phyloP scores from a whole-genome alignment of 2,797 vertebrate species.

The Acanthis flammea region DNA sequence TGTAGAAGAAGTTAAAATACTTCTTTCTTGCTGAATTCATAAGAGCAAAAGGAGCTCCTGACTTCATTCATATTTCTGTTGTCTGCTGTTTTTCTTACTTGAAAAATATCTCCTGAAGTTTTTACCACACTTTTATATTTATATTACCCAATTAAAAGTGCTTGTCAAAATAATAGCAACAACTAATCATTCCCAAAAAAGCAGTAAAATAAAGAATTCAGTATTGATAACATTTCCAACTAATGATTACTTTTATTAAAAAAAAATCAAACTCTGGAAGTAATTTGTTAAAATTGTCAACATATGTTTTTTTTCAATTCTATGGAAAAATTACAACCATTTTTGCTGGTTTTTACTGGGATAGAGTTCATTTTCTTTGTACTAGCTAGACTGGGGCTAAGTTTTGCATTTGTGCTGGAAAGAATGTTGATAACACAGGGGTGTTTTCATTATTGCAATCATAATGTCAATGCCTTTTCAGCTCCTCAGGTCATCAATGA shows the following conservation, averaged over 20 bases:
- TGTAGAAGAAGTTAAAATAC: not conserved
- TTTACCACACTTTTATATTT: not conserved
- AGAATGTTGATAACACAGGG: not conserved
- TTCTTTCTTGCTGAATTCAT: not conserved
- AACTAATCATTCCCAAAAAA: not conserved
- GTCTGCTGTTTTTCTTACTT: not conserved
- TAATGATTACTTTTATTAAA: not conserved
- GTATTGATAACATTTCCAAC: not conserved
- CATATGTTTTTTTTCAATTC: not conserved
- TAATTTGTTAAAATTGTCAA: not conserved
- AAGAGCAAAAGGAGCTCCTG: not conserved
- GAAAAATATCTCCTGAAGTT: not conserved
- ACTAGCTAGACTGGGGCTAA: not conserved
- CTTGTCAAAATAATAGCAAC: not conserved
- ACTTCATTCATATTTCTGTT: not conserved
- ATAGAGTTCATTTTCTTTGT: not conserved
- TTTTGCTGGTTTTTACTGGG: not conserved
- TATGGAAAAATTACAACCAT: not conserved
- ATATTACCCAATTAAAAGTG: not conserved
- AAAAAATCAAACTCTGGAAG: rapidly evolving
- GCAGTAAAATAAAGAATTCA: not conserved
- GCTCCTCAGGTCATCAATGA: not conserved
- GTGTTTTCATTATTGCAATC: not conserved
- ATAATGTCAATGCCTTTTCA: not conserved
- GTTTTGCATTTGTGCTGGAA: not conserved